These are phyloP conservation scores for Drosophila multiciliata DNA, from an alignment of 2,888 invertebrate species.

Conservation along the genomic window DNA sequence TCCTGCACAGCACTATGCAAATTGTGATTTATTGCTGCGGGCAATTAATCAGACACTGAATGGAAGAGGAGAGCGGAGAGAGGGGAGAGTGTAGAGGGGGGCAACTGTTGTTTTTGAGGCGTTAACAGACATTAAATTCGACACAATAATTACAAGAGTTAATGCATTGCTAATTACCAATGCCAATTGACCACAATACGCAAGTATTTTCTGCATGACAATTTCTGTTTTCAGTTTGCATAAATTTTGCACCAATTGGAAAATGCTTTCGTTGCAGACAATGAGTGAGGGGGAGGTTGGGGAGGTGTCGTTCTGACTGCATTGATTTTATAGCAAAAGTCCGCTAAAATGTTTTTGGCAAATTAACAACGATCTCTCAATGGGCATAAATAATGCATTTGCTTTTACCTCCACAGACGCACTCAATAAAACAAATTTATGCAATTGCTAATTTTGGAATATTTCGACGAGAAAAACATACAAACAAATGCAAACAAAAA, in stretches of 20 bases:
- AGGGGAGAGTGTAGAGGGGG: background rate
- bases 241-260: conserved; percentile 58
- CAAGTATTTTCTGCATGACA: conserved; percentile 39
- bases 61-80: background rate
- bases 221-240: conserved; percentile 48
- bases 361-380: conserved; percentile 53
- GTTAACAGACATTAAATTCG: conserved; percentile 38
- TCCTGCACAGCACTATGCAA: conserved; percentile 17
- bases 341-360: conserved; percentile 65
- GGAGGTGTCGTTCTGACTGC: conserved; percentile 1
- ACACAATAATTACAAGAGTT: conserved; percentile 69
- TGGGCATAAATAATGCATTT: conserved; percentile 52
- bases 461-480: conserved; percentile 11
- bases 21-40: conserved; percentile 16
- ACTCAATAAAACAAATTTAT: conserved; percentile 64
- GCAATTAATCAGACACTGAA: background rate
- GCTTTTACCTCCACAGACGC: conserved; percentile 28
- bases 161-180: conserved; percentile 67
- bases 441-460: conserved; percentile 24
- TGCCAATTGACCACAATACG: conserved; percentile 19
- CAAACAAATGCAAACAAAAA: background rate
- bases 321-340: conserved; percentile 43
- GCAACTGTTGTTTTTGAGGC: conserved; percentile 17
- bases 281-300: background rate
- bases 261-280: background rate